phyloP scores from a whole-genome alignment of 2,888 invertebrate species.

The Zhuqinia jingwanae region DNA sequence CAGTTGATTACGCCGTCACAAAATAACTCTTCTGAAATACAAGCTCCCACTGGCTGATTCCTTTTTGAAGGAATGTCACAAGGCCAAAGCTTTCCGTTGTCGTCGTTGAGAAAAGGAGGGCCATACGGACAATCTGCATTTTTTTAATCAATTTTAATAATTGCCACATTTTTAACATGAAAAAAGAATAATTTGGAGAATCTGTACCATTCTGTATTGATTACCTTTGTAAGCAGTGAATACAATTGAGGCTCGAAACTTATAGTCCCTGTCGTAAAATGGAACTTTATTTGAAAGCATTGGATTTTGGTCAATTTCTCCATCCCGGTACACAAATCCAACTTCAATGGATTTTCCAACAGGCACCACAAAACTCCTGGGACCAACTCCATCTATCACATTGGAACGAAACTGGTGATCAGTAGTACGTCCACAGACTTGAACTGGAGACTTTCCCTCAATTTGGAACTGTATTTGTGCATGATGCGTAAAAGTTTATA shows the following conservation, averaged over 20 bases:
- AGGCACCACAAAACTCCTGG: conserved; percentile 64
- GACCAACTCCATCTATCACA: conserved; percentile 58
- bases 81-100: conserved; percentile 46
- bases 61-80: conserved; percentile 57
- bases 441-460: conserved; percentile 42
- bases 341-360: conserved; percentile 61
- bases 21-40: conserved; percentile 63
- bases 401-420: conserved; percentile 14
- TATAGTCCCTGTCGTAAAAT: conserved; percentile 53
- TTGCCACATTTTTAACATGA: no score
- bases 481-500: neutral
- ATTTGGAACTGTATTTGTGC: conserved; percentile 60
- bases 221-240: conserved; percentile 70
- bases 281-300: conserved; percentile 48
- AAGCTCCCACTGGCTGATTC: conserved; percentile 51
- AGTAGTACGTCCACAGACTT: conserved; percentile 46
- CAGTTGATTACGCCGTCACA: conserved; percentile 69
- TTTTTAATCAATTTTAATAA: no score
- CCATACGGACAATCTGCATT: conserved; percentile 59
- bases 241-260: conserved; percentile 58
- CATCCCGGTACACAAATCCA: conserved; percentile 57
- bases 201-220: neutral
- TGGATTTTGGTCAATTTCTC: conserved; percentile 27
- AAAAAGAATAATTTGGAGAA: no score
- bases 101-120: conserved; percentile 45